Percentiles rank a stretch among this genome's conserved stretches.
These are phyloP conservation scores for Tragelaphus eurycerus DNA, from an alignment of 2,797 vertebrate species.

Conservation along the genomic window DNA sequence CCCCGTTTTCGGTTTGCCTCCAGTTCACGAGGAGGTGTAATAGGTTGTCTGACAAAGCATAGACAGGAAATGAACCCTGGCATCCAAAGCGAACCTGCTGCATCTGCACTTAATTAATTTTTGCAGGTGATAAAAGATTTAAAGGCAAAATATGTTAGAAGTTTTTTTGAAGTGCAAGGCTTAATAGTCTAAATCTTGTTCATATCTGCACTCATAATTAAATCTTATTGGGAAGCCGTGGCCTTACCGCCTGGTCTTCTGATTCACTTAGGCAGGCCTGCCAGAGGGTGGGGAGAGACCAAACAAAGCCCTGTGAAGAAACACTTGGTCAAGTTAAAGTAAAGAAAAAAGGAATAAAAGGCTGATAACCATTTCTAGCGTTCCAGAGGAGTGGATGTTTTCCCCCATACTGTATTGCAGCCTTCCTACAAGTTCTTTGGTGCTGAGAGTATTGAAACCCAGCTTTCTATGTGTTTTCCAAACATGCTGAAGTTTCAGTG, in stretches of 20 bases:
- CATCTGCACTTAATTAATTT: conserved; percentile 99
- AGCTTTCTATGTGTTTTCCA: conserved; percentile 35
- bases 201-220: conserved; percentile 86
- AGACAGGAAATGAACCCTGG: conserved; percentile 99
- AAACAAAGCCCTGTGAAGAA: conserved; percentile 63
- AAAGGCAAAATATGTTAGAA: conserved; percentile 90
- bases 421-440: background rate
- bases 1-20: conserved; percentile 87
- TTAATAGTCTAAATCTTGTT: conserved; percentile 86
- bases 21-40: conserved; percentile 96
- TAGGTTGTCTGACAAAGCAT: conserved; percentile 97
- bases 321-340: conserved; percentile 39
- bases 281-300: conserved; percentile 71
- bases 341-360: conserved; percentile 48
- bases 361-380: background rate
- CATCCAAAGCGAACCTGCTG: conserved; percentile 95
- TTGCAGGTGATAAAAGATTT: conserved; percentile 99
- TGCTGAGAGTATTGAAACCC: background rate
- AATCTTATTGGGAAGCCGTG: conserved; percentile 84
- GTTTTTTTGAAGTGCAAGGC: conserved; percentile 83
- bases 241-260: conserved; percentile 79
- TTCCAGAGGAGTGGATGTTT: background rate
- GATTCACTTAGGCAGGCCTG: conserved; percentile 71
- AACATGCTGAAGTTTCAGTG: background rate
- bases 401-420: background rate